These are phyloP conservation scores for Drosophila kurseongensis DNA, from an alignment of 1,140 invertebrate species.

Conservation along the genomic window DNA sequence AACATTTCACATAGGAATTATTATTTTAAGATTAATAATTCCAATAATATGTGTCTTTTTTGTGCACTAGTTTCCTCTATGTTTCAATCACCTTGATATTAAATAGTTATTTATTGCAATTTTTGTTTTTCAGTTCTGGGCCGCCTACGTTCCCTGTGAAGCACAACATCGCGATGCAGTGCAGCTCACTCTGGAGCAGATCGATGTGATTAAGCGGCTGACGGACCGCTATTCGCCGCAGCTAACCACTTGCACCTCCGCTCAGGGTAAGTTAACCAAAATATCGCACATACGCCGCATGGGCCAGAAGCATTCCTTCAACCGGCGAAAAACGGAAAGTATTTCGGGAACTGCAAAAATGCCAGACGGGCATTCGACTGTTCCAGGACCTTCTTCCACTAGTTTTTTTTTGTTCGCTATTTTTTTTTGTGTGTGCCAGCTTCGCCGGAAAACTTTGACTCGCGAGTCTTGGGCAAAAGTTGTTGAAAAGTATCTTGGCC, in stretches of 20 bases:
- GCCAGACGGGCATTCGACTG: conserved; percentile 33
- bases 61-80: too few relatives aligned
- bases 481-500: conserved; percentile 60
- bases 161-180: conserved; percentile 92
- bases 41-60: too few relatives aligned
- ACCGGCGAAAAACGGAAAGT: conserved; percentile 24
- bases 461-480: conserved; percentile 45
- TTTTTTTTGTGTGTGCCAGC: conserved; percentile 8
- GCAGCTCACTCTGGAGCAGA: conserved; percentile 92
- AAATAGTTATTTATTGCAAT: not conserved
- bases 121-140: conserved; percentile 91
- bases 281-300: conserved; percentile 59
- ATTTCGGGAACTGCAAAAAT: conserved; percentile 27
- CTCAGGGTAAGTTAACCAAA: conserved; percentile 87
- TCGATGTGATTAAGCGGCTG: conserved; percentile 92
- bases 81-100: too few relatives aligned
- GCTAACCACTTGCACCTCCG: conserved; percentile 88
- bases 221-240: conserved; percentile 88
- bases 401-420: conserved; percentile 10
- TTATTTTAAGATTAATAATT: too few relatives aligned
- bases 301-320: conserved; percentile 22
- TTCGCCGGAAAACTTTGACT: conserved; percentile 46
- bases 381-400: conserved; percentile 14
- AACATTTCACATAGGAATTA: too few relatives aligned
- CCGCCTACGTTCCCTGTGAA: conserved; percentile 94